Conservation (phyloP, 2,888 invertebrate genomes). For the Tetrapedia diversipes region DNA sequence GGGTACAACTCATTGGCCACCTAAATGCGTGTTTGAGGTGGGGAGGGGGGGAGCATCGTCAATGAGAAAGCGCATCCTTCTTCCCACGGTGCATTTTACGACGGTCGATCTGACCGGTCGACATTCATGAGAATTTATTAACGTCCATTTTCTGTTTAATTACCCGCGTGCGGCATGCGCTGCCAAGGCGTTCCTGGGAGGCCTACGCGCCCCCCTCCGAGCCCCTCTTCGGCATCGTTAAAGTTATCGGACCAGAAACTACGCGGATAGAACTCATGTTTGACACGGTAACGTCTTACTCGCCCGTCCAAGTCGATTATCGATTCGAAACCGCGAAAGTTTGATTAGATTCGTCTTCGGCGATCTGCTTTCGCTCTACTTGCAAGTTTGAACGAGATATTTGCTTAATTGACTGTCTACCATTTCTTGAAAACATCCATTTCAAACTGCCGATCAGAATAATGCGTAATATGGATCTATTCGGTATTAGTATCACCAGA, state of each 20-base stretch:
- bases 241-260: slow-evolving; percentile 51
- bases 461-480: too few relatives aligned
- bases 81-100: slow-evolving; percentile 67
- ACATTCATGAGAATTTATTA: slow-evolving; percentile 73
- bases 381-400: too few relatives aligned
- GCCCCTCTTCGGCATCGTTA: slow-evolving; percentile 60
- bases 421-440: too few relatives aligned
- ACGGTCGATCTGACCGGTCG: slow-evolving; percentile 54
- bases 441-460: too few relatives aligned
- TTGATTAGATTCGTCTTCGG: not conserved
- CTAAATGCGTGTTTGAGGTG: slow-evolving; percentile 2
- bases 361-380: not conserved
- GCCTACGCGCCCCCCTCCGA: slow-evolving; percentile 56
- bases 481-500: too few relatives aligned
- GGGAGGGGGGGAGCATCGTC: slow-evolving; percentile 3
- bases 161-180: slow-evolving; percentile 68
- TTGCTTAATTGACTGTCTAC: too few relatives aligned
- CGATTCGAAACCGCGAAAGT: slow-evolving; percentile 30
- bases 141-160: slow-evolving; percentile 76
- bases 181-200: slow-evolving; percentile 66
- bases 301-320: slow-evolving; percentile 42
- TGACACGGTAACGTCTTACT: slow-evolving; percentile 65
- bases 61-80: slow-evolving; percentile 51
- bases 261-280: slow-evolving; percentile 62
- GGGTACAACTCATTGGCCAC: not conserved